These are phyloP conservation scores for Drosophila micromelanica DNA, from an alignment of 1,140 invertebrate genomes.

Conservation along the genomic window DNA sequence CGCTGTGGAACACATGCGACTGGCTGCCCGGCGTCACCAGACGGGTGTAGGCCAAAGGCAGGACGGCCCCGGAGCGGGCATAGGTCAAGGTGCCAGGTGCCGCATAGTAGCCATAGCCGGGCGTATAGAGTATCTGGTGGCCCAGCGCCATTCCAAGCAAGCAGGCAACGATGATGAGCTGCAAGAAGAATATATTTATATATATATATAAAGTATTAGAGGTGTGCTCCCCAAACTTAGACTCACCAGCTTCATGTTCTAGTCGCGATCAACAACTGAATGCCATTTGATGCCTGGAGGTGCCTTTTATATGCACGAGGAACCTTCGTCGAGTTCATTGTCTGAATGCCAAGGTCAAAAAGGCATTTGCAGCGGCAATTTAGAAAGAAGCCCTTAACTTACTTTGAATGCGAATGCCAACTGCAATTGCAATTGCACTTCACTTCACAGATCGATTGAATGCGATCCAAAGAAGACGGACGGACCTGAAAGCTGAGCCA, in stretches of 20 bases:
- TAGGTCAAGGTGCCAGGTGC: constrained; percentile 14
- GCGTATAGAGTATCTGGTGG: constrained; percentile 64
- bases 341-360: constrained; percentile 61
- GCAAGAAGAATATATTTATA: not conserved
- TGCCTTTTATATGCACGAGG: constrained; percentile 56
- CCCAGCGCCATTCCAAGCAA: constrained; percentile 53
- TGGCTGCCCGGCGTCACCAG: constrained; percentile 52
- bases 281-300: not conserved
- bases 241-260: constrained; percentile 70
- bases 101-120: constrained; percentile 48
- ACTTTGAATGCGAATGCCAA: constrained; percentile 59
- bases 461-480: constrained; percentile 2
- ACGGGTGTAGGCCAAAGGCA: constrained; percentile 67
- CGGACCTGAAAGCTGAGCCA: not conserved
- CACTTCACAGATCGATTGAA: constrained; percentile 24
- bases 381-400: constrained; percentile 69
- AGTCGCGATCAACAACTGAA: constrained; percentile 51
- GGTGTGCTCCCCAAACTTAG: too few species aligned
- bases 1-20: constrained; percentile 74
- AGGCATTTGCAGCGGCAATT: constrained; percentile 56
- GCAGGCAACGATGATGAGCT: constrained; percentile 62
- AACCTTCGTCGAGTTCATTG: constrained; percentile 9
- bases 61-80: constrained; percentile 17
- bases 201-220: not conserved
- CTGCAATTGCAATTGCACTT: constrained; percentile 55